These are phyloP conservation scores for Arge pagana DNA, from an alignment of 2,888 invertebrate species.

Conservation along the genomic window DNA sequence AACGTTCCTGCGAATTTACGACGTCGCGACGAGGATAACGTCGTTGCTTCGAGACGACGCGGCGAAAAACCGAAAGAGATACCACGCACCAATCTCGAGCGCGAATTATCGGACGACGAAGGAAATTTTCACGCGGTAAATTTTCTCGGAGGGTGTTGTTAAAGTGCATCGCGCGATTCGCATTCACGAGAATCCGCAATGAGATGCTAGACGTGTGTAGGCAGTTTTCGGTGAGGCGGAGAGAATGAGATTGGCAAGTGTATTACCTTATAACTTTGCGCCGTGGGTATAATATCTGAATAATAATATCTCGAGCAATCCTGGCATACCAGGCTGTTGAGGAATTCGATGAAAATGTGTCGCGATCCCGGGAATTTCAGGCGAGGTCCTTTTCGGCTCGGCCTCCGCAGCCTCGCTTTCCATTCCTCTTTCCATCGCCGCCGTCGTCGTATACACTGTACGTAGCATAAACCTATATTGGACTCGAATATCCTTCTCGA, in stretches of 20 bases:
- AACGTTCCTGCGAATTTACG: too few relatives aligned
- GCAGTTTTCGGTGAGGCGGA: background rate
- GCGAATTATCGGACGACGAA: too few relatives aligned
- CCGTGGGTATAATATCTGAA: slow-evolving; percentile 40
- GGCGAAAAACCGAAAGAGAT: too few relatives aligned
- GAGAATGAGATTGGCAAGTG: slow-evolving; percentile 26
- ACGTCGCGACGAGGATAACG: too few relatives aligned
- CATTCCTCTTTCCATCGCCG: slow-evolving; percentile 22
- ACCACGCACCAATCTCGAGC: too few relatives aligned
- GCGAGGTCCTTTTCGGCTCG: slow-evolving; percentile 32
- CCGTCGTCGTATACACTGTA: too few relatives aligned
- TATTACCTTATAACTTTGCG: slow-evolving; percentile 33
- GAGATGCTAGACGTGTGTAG: background rate
- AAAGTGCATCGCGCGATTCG: too few relatives aligned
- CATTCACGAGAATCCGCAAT: background rate
- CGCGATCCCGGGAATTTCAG: slow-evolving; percentile 35
- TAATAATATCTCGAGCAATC: slow-evolving; percentile 42
- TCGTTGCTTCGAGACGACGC: too few relatives aligned
- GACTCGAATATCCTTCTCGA: slow-evolving; percentile 12
- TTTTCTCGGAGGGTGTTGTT: slow-evolving; percentile 3
- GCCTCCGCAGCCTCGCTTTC: slow-evolving; percentile 24
- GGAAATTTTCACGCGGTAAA: too few relatives aligned
- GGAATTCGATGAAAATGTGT: slow-evolving; percentile 47
- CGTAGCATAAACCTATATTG: slow-evolving; percentile 21
- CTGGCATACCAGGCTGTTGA: slow-evolving; percentile 37